Evolutionary conservation across 2,797 vertebrate genomes (phyloP), one percentile per base, ranked within the genome.

Genomic region (Astyanax mexicanus): DNA sequence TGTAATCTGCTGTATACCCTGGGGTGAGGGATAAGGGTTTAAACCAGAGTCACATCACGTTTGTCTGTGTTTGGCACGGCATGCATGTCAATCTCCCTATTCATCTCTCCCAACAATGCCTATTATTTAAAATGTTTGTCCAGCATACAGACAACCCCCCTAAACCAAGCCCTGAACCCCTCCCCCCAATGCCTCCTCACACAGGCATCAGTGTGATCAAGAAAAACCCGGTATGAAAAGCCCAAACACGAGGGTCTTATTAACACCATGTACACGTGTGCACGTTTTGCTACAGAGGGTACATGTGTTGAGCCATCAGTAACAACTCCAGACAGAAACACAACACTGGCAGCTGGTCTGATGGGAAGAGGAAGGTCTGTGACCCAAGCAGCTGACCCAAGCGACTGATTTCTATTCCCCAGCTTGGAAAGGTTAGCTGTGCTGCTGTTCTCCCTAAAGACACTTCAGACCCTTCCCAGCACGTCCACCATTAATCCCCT

Each of bases 191-290:
- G 25, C n/a, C 29, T 52, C 13, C 10, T 67, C 32, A 74, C 10
- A 40, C 27, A 54, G 29, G 60, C n/a, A 77, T 37, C 21, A 72
- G 9, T n/a, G 1, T 2, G 40, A 72, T 45, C 69, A 74, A 62
- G 61, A 71, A 38, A 52, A 38, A 64, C 35, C 75, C 74, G 61
- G 64, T 80, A 83, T 76, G 81, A 81, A 86, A 88, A 89, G 80
- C 84, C 72, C 1, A 35, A 84, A 12, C 85, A 86, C 47, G 7
- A 80, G 82, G 71, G 42, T 70, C 38, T 58, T 67, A 80, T 83
- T 66, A 79, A 60, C 38, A 65, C 35, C 37, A 66, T 44, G 44
- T 29, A 72, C 29, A 73, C 11, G 6, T 71, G 60, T 45, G 6
- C 55, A 80, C 1, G 54, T 75, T 75, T 66, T 12, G 11, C 17